Percentiles rank a stretch among this genome's conserved stretches.
phyloP scores from a whole-genome alignment of 2,113 vertebrate genomes.

The Plecturocebus donacophilus region DNA sequence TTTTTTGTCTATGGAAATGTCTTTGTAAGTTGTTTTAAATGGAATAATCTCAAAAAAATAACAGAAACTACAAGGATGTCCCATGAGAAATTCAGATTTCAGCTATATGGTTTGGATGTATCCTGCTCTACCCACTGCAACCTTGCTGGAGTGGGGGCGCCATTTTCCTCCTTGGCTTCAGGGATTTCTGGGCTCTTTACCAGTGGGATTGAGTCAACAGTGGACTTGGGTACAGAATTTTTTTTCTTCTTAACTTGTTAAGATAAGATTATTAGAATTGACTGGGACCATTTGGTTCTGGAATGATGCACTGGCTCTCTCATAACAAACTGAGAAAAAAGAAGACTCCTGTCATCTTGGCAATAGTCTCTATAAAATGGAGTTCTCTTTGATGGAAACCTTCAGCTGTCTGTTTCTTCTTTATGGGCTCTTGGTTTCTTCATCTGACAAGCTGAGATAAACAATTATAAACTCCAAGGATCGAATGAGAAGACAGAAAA shows the following conservation, averaged over 20 bases:
- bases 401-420: not conserved
- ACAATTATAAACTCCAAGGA: slow-evolving; percentile 26
- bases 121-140: too few species aligned
- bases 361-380: not conserved
- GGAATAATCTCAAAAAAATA: not conserved
- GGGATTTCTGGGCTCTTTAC: not conserved
- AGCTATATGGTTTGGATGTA: too few species aligned
- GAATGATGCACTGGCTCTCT: not conserved
- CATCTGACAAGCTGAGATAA: not conserved
- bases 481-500: not conserved
- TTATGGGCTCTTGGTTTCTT: not conserved
- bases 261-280: not conserved
- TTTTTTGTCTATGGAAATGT: not conserved
- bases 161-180: not conserved
- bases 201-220: not conserved
- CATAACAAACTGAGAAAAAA: not conserved
- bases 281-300: not conserved
- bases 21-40: not conserved
- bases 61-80: not conserved
- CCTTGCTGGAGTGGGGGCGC: not conserved
- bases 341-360: not conserved
- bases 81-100: too few species aligned
- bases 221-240: too few species aligned
- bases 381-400: not conserved
- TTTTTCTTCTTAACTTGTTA: not conserved